These are phyloP conservation scores for Ageneiosus marmoratus DNA, from an alignment of 2,113 vertebrate genomes.

Conservation along the genomic window DNA sequence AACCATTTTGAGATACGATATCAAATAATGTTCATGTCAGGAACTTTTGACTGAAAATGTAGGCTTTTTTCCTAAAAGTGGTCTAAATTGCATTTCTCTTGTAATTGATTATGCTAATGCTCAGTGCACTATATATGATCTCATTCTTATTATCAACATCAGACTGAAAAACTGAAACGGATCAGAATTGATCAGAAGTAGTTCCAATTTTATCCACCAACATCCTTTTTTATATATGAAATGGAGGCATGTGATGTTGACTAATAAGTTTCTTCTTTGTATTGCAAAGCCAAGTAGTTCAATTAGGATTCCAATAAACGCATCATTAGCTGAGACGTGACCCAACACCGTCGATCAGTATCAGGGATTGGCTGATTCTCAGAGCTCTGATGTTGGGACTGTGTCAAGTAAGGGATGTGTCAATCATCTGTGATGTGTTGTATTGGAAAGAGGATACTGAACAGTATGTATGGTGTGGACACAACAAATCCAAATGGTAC, in stretches of 20 bases:
- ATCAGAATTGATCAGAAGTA: neutral
- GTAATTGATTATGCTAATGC: neutral
- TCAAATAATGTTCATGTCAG: neutral
- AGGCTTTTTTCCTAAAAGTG: neutral
- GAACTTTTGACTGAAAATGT: neutral
- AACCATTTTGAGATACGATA: neutral
- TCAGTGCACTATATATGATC: neutral
- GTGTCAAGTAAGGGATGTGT: neutral
- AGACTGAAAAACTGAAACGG: neutral
- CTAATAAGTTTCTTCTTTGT: neutral
- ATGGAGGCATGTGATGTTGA: neutral
- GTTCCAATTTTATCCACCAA: neutral
- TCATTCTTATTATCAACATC: neutral
- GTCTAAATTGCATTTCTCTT: neutral
- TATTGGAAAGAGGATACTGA: neutral
- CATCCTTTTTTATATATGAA: neutral
- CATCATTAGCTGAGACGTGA: neutral
- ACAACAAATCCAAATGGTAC: neutral
- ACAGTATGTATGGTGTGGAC: slow-evolving; percentile 9
- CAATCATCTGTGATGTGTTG: neutral
- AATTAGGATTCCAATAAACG: neutral
- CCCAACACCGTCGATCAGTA: neutral
- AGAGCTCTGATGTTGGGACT: neutral
- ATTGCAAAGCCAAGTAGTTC: neutral
- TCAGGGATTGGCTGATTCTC: neutral